Evolutionary conservation across 1,140 invertebrate species (phyloP), one percentile per base, ranked within the genome.

Genomic region (Cotesia typhae): DNA sequence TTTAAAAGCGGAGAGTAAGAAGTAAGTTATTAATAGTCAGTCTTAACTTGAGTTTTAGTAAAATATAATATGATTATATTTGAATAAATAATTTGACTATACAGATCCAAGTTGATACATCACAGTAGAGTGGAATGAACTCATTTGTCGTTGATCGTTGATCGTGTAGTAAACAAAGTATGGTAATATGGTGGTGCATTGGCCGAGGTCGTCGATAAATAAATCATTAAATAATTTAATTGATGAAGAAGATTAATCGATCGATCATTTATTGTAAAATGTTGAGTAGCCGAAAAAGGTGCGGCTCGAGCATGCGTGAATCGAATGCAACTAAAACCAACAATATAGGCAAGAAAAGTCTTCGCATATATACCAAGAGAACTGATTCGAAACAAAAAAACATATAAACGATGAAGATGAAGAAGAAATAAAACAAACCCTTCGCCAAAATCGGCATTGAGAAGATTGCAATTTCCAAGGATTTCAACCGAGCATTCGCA

Each of bases 231-330:
- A 47, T 47, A 47, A 38, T 66, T 38, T n/a, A 47, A 28, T 51
- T 63, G 12, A 38, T n/a, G 36, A 37, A n/a, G 9, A 47, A 51
- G 17, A 52, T 51, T 51, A 66, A 66, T 66, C 47, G 47, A 66
- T 66, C 64, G 36, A 66, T 66, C 37, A 66, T 66, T 20, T 20
- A 51, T 38, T 63, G 53, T 57, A 12, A 63, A 63, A 63, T 66
- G 64, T 47, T 66, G 35, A 28, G 64, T 20, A 41, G 17, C 38
- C 47, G 64, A 66, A 52, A 66, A 66, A 66, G 64, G 64, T 66
- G 64, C 41, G 64, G 64, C 64, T 14, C 64, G 64, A 66, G 47
- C 64, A 66, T 66, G 64, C 64, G 64, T 47, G 38, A 64, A 59
- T 28, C 17, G 57, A 20, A 20, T 59, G 57, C 57, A 59, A 59